Conservation (phyloP, 2,888 invertebrate species). For the Deroplatys truncata region DNA sequence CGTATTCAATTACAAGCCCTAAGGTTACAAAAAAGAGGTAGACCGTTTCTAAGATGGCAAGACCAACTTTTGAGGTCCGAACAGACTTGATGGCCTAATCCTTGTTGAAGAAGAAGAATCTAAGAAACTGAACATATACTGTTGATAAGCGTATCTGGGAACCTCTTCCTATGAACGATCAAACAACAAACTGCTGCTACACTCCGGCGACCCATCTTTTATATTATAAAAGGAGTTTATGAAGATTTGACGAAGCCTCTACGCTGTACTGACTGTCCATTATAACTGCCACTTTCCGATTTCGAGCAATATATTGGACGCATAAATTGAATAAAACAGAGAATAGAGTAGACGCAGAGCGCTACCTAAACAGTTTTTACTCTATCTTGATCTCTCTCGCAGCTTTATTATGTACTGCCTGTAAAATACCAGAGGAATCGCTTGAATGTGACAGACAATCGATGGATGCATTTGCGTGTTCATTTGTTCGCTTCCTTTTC, state of each 20-base stretch:
- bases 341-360: background rate
- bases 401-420: background rate
- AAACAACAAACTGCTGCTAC: too few relatives aligned
- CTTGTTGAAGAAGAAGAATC: too few relatives aligned
- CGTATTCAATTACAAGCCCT: too few relatives aligned
- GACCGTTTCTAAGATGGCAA: too few relatives aligned
- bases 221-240: too few relatives aligned
- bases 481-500: background rate
- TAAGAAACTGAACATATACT: too few relatives aligned
- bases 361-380: background rate
- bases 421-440: background rate
- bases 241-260: background rate
- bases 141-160: too few relatives aligned
- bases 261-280: background rate
- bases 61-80: too few relatives aligned
- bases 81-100: too few relatives aligned
- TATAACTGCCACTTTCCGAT: background rate
- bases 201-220: too few relatives aligned
- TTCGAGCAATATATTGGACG: background rate
- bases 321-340: background rate
- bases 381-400: background rate
- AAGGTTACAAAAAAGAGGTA: too few relatives aligned
- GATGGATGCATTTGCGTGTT: background rate
- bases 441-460: background rate
- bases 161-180: too few relatives aligned